phyloP scores from a whole-genome alignment of 1,140 invertebrate genomes.

The Neuroterus valhalla region DNA sequence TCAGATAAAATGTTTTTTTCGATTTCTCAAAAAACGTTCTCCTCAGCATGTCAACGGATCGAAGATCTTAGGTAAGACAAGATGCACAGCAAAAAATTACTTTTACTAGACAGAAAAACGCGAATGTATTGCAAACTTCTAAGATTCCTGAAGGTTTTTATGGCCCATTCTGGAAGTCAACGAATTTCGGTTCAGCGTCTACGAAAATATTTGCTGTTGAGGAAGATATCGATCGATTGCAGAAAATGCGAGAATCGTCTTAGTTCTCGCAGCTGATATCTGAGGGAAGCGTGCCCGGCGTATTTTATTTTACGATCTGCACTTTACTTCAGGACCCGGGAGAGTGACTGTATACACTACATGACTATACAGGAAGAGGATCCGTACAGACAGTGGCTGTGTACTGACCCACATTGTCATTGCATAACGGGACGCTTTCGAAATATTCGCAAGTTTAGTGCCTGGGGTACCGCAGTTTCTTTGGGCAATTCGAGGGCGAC shows the following conservation, averaged over 20 bases:
- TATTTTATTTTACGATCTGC: constrained; percentile 67
- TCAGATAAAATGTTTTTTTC: too few species aligned
- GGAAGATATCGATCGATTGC: not conserved
- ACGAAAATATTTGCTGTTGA: too few species aligned
- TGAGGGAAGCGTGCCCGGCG: constrained; percentile 50
- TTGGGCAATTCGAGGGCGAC: constrained; percentile 16
- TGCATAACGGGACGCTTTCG: constrained; percentile 65
- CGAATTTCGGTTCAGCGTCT: too few species aligned
- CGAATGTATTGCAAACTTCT: too few species aligned
- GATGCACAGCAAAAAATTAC: too few species aligned
- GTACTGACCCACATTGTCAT: constrained; percentile 68
- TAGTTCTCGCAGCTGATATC: constrained; percentile 44
- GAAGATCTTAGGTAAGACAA: too few species aligned
- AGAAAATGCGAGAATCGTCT: not conserved
- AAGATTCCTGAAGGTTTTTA: too few species aligned
- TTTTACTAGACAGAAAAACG: too few species aligned
- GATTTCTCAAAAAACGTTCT: too few species aligned
- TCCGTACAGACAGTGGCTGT: constrained; percentile 39
- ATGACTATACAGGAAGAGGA: constrained; percentile 43
- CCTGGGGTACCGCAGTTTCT: constrained; percentile 33
- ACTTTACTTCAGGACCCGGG: constrained; percentile 61
- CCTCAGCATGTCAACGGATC: too few species aligned
- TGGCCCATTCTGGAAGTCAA: too few species aligned
- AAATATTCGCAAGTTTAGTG: constrained; percentile 66
- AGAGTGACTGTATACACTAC: constrained; percentile 47